Conservation (phyloP, 2,888 invertebrate genomes). For the Mimumesa dahlbomi region DNA sequence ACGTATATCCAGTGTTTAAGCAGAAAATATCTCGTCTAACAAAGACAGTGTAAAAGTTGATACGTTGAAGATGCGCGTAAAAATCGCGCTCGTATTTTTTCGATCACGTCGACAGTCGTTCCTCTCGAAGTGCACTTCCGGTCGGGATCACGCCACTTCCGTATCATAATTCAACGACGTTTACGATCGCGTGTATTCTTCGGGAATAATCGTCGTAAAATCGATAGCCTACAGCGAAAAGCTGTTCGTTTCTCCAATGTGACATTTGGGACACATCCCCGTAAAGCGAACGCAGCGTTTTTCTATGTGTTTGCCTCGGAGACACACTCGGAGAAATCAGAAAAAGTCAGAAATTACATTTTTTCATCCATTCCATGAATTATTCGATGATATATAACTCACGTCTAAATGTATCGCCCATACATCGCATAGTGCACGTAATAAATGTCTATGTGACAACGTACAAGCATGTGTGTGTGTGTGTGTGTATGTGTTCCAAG, state of each 20-base stretch:
- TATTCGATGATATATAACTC: too few species aligned
- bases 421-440: too few species aligned
- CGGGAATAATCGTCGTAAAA: constrained; percentile 43
- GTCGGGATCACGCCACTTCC: constrained; percentile 20
- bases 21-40: not conserved
- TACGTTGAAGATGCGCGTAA: not conserved
- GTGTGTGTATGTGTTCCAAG: constrained; percentile 1
- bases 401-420: too few species aligned
- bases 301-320: too few species aligned
- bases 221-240: constrained; percentile 36
- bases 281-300: too few species aligned
- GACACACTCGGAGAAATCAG: too few species aligned
- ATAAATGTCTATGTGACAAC: too few species aligned
- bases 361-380: too few species aligned
- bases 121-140: constrained; percentile 31
- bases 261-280: too few species aligned
- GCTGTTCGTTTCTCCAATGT: constrained; percentile 48
- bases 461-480: not conserved
- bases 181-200: constrained; percentile 38
- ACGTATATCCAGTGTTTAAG: too few species aligned
- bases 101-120: constrained; percentile 26
- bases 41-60: not conserved
- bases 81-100: constrained; percentile 32
- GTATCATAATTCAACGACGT: constrained; percentile 44
- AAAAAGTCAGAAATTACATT: too few species aligned